Base-by-base conservation (phyloP, 2,888 invertebrate species). In the Drosophila stalkeri region DNA sequence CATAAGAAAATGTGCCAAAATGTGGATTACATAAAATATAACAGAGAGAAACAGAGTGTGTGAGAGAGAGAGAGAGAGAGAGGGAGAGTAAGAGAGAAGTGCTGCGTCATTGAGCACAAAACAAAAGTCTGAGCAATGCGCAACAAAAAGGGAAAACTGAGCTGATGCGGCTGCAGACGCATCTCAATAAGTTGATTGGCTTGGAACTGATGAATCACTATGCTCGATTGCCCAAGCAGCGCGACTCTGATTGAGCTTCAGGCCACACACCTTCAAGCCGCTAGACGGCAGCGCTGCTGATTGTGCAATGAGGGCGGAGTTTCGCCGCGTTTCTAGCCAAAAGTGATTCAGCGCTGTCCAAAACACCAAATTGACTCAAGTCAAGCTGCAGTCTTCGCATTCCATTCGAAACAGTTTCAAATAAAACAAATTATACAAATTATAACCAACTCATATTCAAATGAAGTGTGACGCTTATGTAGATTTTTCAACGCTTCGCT, bases 31-130 rank as follows among this genome's bases (percentile, higher is more conserved):
- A 77, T 85, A 90, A 90, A 83, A 86, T 1, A 46, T 31, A 37
- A 63, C 20, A 55, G 27, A 61, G 16, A 41, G 27, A 63, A 14
- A 23, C 9, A n/a, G 23, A 51, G 18, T 16, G 18, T 33, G 35
- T 55, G 9, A 31, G 20, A 51, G 18, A 18, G 18, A 37, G 35
- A 56, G 9, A 31, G 20, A 39, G 20, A 44, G 49, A 56, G 23
- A 59, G n/a, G 31, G 27, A 60, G 11, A 27, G 18, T 33, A 12
- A 3, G 20, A 27, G 41, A 14, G 14, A 37, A 71, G 44, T 63
- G 84, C 89, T 85, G 87, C 87, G 85, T 85, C 85, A 85, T 83
- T 90, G 84, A 75, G 59, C 75, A 77, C 69, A 75, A 86, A 72
- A 69, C 61, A 71, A 69, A 68, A 78, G 47, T 59, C 69, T 46